Evolutionary conservation across 2,113 vertebrate genomes (phyloP).

Genomic region (Psilopogon haemacephalus): DNA sequence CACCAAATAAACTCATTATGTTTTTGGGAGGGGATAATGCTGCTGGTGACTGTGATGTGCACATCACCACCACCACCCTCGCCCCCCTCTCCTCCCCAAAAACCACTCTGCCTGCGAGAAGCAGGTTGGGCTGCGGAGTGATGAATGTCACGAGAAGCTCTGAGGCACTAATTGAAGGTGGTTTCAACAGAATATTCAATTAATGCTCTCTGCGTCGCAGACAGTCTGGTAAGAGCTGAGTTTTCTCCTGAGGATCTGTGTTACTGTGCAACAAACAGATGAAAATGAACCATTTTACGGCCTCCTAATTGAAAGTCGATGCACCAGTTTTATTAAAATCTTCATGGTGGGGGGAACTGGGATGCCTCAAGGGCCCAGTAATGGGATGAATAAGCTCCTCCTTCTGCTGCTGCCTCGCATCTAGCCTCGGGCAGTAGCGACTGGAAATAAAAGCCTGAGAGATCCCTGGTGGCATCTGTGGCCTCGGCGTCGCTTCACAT

Average conservation of each 20-base stretch:
- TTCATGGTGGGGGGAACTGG: conserved; percentile 38
- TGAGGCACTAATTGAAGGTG: conserved; percentile 69
- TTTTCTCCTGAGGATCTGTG: conserved; percentile 64
- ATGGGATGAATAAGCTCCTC: conserved; percentile 23
- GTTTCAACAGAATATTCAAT: conserved; percentile 72
- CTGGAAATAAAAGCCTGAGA: neutral
- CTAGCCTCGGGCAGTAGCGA: neutral
- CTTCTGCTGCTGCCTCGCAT: neutral
- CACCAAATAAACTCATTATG: conserved; percentile 59
- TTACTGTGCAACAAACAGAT: conserved; percentile 68
- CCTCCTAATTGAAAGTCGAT: conserved; percentile 69
- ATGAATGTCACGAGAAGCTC: conserved; percentile 44
- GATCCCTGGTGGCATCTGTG: neutral
- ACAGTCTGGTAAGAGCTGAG: conserved; percentile 48
- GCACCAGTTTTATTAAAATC: conserved; percentile 59
- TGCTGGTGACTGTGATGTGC: neutral
- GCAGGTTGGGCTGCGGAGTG: neutral
- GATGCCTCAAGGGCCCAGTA: conserved; percentile 4
- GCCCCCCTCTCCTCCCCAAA: too few species aligned
- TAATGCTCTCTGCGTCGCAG: conserved; percentile 64
- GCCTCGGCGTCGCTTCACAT: accelerated
- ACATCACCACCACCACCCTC: neutral
- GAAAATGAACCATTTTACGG: conserved; percentile 68
- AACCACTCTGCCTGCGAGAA: too few species aligned
- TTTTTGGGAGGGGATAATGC: neutral